Percentiles rank a stretch among this genome's conserved stretches.
phyloP scores from a whole-genome alignment of 2,113 vertebrate genomes.

The Saimiri boliviensis region DNA sequence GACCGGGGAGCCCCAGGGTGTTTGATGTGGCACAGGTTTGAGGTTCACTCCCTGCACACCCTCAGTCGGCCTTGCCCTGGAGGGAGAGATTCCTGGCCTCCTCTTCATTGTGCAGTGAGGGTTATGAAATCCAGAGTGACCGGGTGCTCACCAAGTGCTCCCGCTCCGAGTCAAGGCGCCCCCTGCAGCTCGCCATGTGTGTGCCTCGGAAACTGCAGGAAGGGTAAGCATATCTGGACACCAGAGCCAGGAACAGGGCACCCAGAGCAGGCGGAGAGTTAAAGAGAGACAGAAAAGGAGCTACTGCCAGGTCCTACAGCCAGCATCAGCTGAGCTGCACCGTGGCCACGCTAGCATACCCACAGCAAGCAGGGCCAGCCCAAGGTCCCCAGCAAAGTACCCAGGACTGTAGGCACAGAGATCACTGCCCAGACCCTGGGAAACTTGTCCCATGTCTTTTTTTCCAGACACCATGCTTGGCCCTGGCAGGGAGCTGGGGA shows the following conservation, averaged over 20 bases:
- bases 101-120: background rate
- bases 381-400: background rate
- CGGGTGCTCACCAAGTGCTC: too few species aligned
- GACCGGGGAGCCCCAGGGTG: background rate
- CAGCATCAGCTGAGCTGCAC: background rate
- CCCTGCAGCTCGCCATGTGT: background rate
- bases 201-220: too few species aligned
- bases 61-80: background rate
- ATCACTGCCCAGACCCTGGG: background rate
- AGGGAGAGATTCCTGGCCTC: background rate
- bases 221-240: background rate
- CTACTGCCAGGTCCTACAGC: too few species aligned
- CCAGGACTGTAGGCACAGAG: accelerated
- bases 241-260: accelerated
- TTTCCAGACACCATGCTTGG: background rate
- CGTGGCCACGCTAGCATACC: accelerated
- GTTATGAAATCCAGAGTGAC: background rate
- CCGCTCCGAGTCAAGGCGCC: background rate
- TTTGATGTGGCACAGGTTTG: accelerated
- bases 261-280: background rate
- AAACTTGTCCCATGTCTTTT: background rate
- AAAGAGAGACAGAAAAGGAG: background rate
- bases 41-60: background rate
- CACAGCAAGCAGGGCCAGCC: background rate
- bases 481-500: background rate